Evolutionary conservation across 2,888 invertebrate genomes (phyloP), one percentile per base, ranked within the genome.

Genomic region (Dryocosmus kuriphilus): DNA sequence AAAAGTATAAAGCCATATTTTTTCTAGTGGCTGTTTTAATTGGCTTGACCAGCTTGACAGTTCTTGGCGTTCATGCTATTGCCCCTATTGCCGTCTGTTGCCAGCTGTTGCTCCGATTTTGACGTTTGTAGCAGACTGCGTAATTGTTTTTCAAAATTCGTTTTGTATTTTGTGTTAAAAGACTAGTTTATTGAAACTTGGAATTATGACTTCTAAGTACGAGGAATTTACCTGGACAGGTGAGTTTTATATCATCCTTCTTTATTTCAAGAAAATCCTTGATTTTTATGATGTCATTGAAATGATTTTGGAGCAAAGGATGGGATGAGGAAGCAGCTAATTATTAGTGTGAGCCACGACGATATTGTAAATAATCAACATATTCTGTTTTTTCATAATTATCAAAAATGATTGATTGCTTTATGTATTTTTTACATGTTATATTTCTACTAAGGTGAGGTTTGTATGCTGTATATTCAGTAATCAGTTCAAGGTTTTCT

Each of bases 171-270:
- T 41, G 14, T 38, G 22, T 24, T 67, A 22, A 24, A 14, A 67
- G 27, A 24, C 19, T 60, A 60, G 11, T 51, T 71, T n/a, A 30
- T 46, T 71, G 30, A 30, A 30, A 8, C n/a, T 67, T 16, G 24
- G 16, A 55, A 71, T 55, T 30, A 71, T 71, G 71, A 30, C 19
- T 30, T 51, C 71, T 2, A 55, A 32, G 19, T 55, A 71, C 30
- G 71, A 71, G 9, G 71, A n/a, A 51, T 32, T 55, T 14, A 55
- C 27, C 2, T 71, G 71, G 71, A 71, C 71, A 30, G 71, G 71
- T 71, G n/a, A 71, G 71, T 55, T 51, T 24, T 16, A 60, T 24
- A 16, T 27, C 1, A 60, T 60, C 14, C 27, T 14, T 11, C 22
- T 9, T 27, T 16, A 27, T 27, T 24, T 60, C 27, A 27, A 16